Evolutionary conservation across 2,888 invertebrate genomes (phyloP).

Genomic region (Trichogramma dendrolimi): DNA sequence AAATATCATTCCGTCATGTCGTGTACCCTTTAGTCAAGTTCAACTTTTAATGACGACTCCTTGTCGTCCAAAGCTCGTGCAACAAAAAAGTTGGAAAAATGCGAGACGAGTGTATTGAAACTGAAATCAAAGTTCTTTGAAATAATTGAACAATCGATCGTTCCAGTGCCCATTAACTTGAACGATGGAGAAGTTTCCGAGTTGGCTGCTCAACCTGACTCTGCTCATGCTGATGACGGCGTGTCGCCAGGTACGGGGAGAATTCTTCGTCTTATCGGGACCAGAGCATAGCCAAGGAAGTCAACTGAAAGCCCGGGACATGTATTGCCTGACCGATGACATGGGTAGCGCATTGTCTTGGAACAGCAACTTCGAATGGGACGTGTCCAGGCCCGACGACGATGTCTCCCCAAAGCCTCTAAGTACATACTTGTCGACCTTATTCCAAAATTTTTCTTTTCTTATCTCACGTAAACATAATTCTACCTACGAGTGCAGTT

Average conservation of each 20-base stretch:
- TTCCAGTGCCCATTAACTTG: no score
- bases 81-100: neutral
- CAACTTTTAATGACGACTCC: neutral
- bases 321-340: constrained; percentile 32
- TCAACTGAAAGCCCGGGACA: neutral
- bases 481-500: neutral
- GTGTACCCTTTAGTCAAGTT: neutral
- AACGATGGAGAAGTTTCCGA: neutral
- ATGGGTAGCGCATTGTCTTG: constrained; percentile 31
- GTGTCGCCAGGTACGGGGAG: neutral
- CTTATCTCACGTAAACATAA: no score
- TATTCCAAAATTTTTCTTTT: no score
- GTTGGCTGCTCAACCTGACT: constrained; percentile 5
- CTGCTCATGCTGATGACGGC: neutral
- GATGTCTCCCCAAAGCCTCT: no score
- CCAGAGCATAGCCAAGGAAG: neutral
- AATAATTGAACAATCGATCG: neutral
- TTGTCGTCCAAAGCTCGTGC: no score
- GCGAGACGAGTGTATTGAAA: neutral
- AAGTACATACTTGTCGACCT: no score
- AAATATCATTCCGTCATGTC: neutral
- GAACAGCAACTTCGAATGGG: constrained; percentile 31
- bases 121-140: neutral
- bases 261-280: constrained; percentile 18
- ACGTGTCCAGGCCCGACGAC: no score